Percentiles rank a stretch among this genome's conserved stretches.
Conservation (phyloP, 1,140 invertebrate genomes). For the Diploscapter pachys region DNA sequence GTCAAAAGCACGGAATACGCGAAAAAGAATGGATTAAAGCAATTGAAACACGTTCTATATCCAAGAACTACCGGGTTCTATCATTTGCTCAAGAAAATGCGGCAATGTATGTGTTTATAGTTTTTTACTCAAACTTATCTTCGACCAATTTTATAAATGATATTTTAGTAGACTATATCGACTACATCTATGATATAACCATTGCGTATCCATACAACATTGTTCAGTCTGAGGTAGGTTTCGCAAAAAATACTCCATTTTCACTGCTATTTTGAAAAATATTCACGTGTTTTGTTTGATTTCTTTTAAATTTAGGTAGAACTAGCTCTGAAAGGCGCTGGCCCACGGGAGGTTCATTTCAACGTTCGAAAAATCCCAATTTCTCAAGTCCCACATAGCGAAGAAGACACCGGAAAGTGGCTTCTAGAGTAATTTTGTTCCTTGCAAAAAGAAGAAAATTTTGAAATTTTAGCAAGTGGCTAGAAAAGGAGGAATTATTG, state of each 20-base stretch:
- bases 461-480: conserved; percentile 42
- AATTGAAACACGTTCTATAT: conserved; percentile 54
- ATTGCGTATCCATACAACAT: conserved; percentile 72
- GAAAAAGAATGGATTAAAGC: conserved; percentile 45
- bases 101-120: conserved; percentile 39
- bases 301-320: too few species aligned
- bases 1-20: conserved; percentile 50
- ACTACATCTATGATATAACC: conserved; percentile 76
- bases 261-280: too few species aligned
- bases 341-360: conserved; percentile 53
- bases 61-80: conserved; percentile 55
- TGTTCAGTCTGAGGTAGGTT: conserved; percentile 70
- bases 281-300: too few species aligned
- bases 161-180: conserved; percentile 65
- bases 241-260: conserved; percentile 14
- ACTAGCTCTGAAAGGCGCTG: conserved; percentile 27
- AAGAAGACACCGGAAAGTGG: conserved; percentile 47
- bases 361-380: conserved; percentile 45
- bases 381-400: conserved; percentile 41
- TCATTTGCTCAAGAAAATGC: conserved; percentile 55
- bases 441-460: not conserved
- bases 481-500: conserved; percentile 46
- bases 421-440: conserved; percentile 34
- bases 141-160: not conserved
- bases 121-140: not conserved